Conservation (phyloP, 2,113 vertebrate genomes). For the Ceyx margarethae region DNA sequence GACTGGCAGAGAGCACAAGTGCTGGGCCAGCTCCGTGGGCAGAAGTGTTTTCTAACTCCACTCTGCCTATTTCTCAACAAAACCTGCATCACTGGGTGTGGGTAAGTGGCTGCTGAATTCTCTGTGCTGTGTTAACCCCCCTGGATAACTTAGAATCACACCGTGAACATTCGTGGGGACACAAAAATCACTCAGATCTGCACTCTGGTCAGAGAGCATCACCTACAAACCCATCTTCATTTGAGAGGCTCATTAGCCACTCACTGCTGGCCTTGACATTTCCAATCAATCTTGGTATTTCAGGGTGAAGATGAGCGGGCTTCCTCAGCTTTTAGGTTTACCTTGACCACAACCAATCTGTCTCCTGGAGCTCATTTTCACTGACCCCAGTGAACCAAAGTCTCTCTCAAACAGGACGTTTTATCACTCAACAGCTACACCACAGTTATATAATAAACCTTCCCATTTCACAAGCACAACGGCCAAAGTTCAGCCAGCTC, state of each 20-base stretch:
- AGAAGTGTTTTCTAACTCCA: neutral
- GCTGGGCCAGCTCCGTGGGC: neutral
- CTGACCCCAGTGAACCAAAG: neutral
- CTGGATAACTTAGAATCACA: too few relatives aligned
- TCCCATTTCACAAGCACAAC: neutral
- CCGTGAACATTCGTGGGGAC: rapidly evolving
- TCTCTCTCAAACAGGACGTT: neutral
- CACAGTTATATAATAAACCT: neutral
- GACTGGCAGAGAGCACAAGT: neutral
- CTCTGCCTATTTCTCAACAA: neutral
- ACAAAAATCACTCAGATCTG: rapidly evolving
- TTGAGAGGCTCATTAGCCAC: too few relatives aligned
- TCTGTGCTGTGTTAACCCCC: rapidly evolving
- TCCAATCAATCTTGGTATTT: rapidly evolving
- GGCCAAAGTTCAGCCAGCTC: neutral
- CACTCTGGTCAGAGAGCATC: neutral
- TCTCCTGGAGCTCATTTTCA: neutral
- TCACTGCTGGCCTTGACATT: neutral
- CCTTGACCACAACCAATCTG: neutral
- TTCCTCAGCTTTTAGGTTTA: neutral
- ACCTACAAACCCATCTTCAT: too few relatives aligned
- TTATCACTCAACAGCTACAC: neutral
- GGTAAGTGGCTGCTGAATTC: neutral
- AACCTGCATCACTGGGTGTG: neutral
- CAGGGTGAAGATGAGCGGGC: neutral